Evolutionary conservation across 2,797 vertebrate species (phyloP).

Genomic region (Crypturellus tataupa): DNA sequence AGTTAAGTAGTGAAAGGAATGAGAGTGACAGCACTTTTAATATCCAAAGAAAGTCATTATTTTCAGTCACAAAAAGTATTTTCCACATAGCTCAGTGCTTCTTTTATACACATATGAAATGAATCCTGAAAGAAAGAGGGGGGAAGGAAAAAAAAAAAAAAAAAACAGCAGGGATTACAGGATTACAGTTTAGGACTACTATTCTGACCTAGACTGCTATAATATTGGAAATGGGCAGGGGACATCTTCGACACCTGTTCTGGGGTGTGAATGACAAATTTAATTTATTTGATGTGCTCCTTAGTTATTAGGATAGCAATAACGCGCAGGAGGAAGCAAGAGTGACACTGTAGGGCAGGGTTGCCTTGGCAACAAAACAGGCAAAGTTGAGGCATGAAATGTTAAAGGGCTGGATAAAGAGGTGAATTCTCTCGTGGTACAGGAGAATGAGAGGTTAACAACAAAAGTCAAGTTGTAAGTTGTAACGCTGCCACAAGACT

Average conservation of each 20-base stretch:
- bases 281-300: conserved; percentile 54
- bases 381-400: conserved; percentile 16
- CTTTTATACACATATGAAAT: neutral
- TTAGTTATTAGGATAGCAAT: conserved; percentile 38
- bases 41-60: neutral
- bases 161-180: neutral
- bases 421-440: neutral
- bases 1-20: neutral
- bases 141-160: neutral
- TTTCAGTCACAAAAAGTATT: conserved; percentile 16
- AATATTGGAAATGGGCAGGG: neutral
- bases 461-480: conserved; percentile 35
- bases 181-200: neutral
- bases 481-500: no score
- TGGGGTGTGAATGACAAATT: conserved; percentile 44
- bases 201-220: neutral
- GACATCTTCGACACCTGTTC: neutral
- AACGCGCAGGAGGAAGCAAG: neutral
- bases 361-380: conserved; percentile 62
- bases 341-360: neutral
- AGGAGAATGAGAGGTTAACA: conserved; percentile 1
- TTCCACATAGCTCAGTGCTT: neutral
- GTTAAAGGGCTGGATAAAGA: neutral
- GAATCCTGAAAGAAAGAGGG: neutral
- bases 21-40: neutral